phyloP scores from a whole-genome alignment of 2,888 invertebrate genomes.

The Orchestes rusci region DNA sequence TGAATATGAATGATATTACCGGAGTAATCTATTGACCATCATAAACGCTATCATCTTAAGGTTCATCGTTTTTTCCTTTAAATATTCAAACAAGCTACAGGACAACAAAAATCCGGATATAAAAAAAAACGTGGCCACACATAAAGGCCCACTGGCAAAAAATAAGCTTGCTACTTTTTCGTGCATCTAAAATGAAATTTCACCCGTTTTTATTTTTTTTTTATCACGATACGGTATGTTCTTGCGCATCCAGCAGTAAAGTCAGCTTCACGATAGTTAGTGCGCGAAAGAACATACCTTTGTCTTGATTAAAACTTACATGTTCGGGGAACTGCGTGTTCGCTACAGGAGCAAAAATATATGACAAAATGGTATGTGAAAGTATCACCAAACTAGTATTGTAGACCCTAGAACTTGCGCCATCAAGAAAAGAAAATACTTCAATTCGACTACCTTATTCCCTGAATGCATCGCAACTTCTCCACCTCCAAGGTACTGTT shows the following conservation, averaged over 20 bases:
- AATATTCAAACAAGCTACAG: constrained; percentile 13
- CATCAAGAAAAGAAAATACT: too few relatives aligned
- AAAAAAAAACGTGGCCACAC: constrained; percentile 18
- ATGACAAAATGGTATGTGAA: constrained; percentile 26
- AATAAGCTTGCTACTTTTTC: constrained; percentile 8
- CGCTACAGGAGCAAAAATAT: constrained; percentile 24
- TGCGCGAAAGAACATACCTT: neutral
- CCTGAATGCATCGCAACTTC: constrained; percentile 27
- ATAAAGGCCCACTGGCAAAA: constrained; percentile 14
- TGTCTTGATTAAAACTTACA: constrained; percentile 20
- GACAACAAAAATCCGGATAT: constrained; percentile 15
- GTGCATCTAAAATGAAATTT: constrained; percentile 13
- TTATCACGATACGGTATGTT: too few relatives aligned
- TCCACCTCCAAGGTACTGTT: constrained; percentile 22
- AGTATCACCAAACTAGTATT: constrained; percentile 28
- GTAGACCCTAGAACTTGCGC: constrained; percentile 23
- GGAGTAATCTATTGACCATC: constrained; percentile 11
- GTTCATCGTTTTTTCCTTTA: constrained; percentile 9
- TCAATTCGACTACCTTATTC: constrained; percentile 21
- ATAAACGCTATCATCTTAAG: constrained; percentile 7
- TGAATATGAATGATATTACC: constrained; percentile 8
- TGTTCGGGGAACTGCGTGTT: constrained; percentile 28
- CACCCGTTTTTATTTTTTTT: too few relatives aligned
- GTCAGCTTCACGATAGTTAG: too few relatives aligned
- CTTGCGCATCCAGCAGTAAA: too few relatives aligned